Base-by-base conservation (phyloP, 2,888 invertebrate genomes). In the Trisateles emortualis region DNA sequence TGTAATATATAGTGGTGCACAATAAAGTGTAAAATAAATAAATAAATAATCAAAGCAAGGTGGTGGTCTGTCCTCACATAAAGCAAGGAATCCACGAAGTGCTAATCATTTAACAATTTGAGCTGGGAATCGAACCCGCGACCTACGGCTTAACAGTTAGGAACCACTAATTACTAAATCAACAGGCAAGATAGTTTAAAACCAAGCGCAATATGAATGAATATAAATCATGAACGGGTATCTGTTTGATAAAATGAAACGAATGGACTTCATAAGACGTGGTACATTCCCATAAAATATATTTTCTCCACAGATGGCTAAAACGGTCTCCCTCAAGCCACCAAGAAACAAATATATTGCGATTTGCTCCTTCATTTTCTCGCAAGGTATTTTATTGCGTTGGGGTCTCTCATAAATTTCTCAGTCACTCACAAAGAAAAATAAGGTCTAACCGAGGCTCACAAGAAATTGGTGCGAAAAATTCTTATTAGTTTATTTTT, bases 351-450 rank as follows among this genome's bases (percentile, higher is more conserved):
- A 90, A 92, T 90, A 90, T 89, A 90, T 91, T 87, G 88, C 90
- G 89, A 91, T 91, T 91, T 89, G 88, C 89, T 87, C 90, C 90
- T 92, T 91, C 92, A 92, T 92, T 91, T 90, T 90, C 91, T 87
- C 87, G 77, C 89, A 87, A 90, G 91, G 91, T 92, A 90, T 91
- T 92, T 92, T 92, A 92, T 92, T 92, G 88, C 91, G 87, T 86
- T 85, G 86, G 90, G 90, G 84, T 86, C 87, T 81, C 87, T 81
- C 92, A 89, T 92, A 92, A 92, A 92, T 92, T 92, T 84, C 79
- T 79, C 82, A 86, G 89, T 89, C 90, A 87, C 84, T 89, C 90
- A 86, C 84, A 78, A 86, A 86, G 87, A 90, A 91, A 92, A 91
- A 92, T 90, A 91, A 87, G 87, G 87, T 84, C 86, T 85, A 83